These are phyloP conservation scores for Pituophis catenifer DNA, from an alignment of 2,113 vertebrate species.

Conservation along the genomic window DNA sequence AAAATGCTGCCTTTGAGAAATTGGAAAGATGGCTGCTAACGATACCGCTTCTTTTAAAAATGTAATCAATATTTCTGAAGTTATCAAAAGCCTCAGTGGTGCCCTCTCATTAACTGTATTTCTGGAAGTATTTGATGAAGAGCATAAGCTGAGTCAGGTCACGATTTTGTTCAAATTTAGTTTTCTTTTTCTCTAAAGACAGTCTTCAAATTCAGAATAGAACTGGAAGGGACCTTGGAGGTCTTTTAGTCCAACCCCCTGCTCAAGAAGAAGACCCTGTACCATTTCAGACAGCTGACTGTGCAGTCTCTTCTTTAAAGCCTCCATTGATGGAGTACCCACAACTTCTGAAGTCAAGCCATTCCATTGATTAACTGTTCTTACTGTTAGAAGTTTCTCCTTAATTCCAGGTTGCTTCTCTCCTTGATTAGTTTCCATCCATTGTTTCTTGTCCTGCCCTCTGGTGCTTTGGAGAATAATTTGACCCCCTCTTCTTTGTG, in stretches of 20 bases:
- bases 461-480: no score
- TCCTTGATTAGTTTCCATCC: no score
- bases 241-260: neutral
- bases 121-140: slow-evolving; percentile 34
- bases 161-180: slow-evolving; percentile 15
- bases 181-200: slow-evolving; percentile 33
- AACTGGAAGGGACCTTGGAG: neutral
- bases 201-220: neutral
- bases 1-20: slow-evolving; percentile 82
- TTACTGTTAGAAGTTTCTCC: no score
- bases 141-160: slow-evolving; percentile 27
- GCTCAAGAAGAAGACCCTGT: neutral
- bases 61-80: slow-evolving; percentile 60
- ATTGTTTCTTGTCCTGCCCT: no score
- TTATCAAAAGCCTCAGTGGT: slow-evolving; percentile 66
- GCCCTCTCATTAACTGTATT: slow-evolving; percentile 54
- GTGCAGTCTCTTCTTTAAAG: no score
- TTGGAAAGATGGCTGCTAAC: slow-evolving; percentile 76
- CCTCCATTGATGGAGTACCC: no score
- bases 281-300: no score
- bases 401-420: no score
- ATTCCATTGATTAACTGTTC: no score
- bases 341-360: no score
- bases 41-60: slow-evolving; percentile 24
- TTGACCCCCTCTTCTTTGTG: no score